Percentiles rank a stretch among this genome's conserved stretches.
phyloP scores from a whole-genome alignment of 1,140 invertebrate species.

The Aphelinus atriplicis region DNA sequence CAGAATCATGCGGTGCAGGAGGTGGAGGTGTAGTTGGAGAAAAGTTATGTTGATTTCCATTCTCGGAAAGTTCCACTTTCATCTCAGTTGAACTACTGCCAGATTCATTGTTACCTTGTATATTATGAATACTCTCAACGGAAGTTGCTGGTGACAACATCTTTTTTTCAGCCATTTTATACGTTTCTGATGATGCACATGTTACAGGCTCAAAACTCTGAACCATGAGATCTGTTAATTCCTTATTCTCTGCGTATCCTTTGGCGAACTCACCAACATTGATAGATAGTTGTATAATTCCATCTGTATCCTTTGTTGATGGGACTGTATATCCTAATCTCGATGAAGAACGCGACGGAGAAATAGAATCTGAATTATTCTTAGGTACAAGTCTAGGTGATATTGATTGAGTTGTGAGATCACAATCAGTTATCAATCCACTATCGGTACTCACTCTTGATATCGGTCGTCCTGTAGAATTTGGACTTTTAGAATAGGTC shows the following conservation, averaged over 20 bases:
- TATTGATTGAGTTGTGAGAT: slow-evolving; percentile 62
- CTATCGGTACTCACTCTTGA: slow-evolving; percentile 64
- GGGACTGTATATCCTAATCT: slow-evolving; percentile 52
- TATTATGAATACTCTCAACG: slow-evolving; percentile 57
- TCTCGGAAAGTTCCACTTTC: slow-evolving; percentile 65
- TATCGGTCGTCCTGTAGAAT: slow-evolving; percentile 61
- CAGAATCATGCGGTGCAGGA: slow-evolving; percentile 76
- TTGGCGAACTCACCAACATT: slow-evolving; percentile 63
- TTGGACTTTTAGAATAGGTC: slow-evolving; percentile 74
- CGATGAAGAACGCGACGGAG: slow-evolving; percentile 57
- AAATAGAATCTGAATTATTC: slow-evolving; percentile 59
- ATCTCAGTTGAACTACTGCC: slow-evolving; percentile 64
- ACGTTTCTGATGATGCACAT: slow-evolving; percentile 65
- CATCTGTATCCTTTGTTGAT: slow-evolving; percentile 53
- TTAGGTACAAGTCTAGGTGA: slow-evolving; percentile 63
- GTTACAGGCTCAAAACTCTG: slow-evolving; percentile 65
- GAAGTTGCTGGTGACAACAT: slow-evolving; percentile 65
- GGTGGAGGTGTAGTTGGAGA: slow-evolving; percentile 79
- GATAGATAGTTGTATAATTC: slow-evolving; percentile 61
- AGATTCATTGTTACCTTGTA: slow-evolving; percentile 72
- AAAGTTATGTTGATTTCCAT: slow-evolving; percentile 64
- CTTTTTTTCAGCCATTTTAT: slow-evolving; percentile 65
- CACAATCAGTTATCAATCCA: slow-evolving; percentile 62
- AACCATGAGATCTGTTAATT: slow-evolving; percentile 63
- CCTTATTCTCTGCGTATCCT: slow-evolving; percentile 64